Evolutionary conservation across 1,140 invertebrate species (phyloP), one percentile per base, ranked within the genome.

Genomic region (Acromyrmex charruanus): DNA sequence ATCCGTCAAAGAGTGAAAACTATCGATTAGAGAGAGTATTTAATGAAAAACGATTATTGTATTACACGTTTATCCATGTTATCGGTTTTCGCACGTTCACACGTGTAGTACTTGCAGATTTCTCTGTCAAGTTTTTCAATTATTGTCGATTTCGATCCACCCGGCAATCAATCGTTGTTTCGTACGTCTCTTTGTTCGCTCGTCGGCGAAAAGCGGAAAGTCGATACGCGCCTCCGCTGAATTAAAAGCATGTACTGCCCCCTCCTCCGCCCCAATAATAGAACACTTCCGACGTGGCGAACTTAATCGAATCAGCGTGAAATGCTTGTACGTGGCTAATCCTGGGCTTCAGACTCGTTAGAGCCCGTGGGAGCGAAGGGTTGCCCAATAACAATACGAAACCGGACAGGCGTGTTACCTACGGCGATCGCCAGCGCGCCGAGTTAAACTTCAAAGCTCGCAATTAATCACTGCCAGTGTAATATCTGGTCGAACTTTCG

Each of bases 401-500:
- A 84, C 69, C 80, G 80, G 80, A 84, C 80, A 75, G 69, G 80
- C 80, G 80, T 84, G 80, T 74, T 84, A 58, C 31, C 79, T 58
- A 55, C 25, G 69, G 44, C 80, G 80, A 84, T 84, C 80, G 79
- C 49, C 51, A 51, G 49, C 66, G 65, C 63, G 35, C 66, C 79
- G 66, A 84, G 80, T 84, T 84, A 84, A 84, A 84, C 80, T 84
- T 84, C 80, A 84, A 84, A 84, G 80, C 80, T 84, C 69, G 69
- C 80, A 84, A 84, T 84, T 84, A 84, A 84, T 84, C 80, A 84
- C 80, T 84, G 80, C 69, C 80, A 84, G 80, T 72, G 58, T 85
- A 79, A 79, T 85, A 79, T 85, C 75, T 85, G 49, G 74, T 59
- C 59, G 31, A 85, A 85, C 75, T 85, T 85, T 79, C 61, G 63